Conservation (phyloP, 2,113 vertebrate species). For the Tetrao urogallus region DNA sequence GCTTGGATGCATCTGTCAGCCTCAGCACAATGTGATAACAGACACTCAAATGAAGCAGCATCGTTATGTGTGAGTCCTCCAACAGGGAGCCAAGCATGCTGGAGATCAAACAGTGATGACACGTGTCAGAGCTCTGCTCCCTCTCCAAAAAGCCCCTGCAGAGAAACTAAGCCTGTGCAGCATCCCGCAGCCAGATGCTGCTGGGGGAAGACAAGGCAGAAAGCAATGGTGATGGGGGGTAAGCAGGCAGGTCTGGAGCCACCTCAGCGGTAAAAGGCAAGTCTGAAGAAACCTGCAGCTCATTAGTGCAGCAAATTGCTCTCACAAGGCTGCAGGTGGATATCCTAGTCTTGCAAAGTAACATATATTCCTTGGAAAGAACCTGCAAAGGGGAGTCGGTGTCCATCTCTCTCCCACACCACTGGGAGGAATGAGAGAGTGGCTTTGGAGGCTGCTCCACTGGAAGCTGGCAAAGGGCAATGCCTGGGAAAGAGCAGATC, state of each 20-base stretch:
- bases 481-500: not conserved
- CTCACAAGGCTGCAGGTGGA: not conserved
- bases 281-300: not conserved
- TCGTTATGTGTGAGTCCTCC: not conserved
- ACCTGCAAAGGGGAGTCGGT: not conserved
- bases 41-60: conserved; percentile 18
- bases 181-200: conserved; percentile 22
- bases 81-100: not conserved
- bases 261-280: not conserved
- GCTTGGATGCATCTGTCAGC: conserved; percentile 54
- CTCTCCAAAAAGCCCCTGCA: not conserved
- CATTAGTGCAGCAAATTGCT: not conserved
- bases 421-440: not conserved
- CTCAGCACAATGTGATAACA: conserved; percentile 46
- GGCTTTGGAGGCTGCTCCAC: not conserved
- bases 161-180: conserved; percentile 15
- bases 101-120: conserved; percentile 49
- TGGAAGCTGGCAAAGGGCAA: not conserved
- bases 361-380: not conserved
- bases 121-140: not conserved
- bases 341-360: conserved; percentile 6
- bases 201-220: not conserved
- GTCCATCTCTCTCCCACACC: not conserved
- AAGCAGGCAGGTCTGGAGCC: not conserved
- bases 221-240: not conserved